A percentile compares a stretch with the other conserved stretches of the same genome.
Conservation (phyloP, 2,888 invertebrate genomes). For the Empis livida region DNA sequence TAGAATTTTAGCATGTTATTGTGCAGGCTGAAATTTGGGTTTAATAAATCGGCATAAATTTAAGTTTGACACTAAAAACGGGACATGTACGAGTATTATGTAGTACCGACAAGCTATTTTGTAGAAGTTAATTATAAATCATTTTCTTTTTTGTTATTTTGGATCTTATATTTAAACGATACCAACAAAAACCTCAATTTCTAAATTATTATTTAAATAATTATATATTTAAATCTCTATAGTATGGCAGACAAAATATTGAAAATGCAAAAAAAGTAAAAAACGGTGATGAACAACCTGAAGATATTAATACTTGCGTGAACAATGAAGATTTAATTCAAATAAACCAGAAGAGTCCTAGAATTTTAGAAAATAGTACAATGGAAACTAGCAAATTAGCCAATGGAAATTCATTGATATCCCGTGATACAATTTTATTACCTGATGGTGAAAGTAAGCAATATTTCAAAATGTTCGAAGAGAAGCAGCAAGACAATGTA, state of each 20-base stretch:
- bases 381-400: constrained; percentile 8
- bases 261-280: constrained; percentile 48
- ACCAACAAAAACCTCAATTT: too few relatives aligned
- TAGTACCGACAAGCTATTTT: too few relatives aligned
- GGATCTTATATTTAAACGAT: too few relatives aligned
- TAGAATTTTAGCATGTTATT: too few relatives aligned
- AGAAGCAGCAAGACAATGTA: constrained; percentile 3
- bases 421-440: constrained; percentile 60
- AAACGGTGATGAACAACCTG: constrained; percentile 39
- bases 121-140: too few relatives aligned
- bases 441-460: constrained; percentile 39
- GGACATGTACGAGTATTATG: too few relatives aligned
- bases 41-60: too few relatives aligned
- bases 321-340: constrained; percentile 14
- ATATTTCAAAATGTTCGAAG: constrained; percentile 4
- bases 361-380: constrained; percentile 9
- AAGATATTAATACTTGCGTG: constrained; percentile 23
- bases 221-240: constrained; percentile 22
- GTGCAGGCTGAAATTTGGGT: too few relatives aligned
- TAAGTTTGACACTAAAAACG: too few relatives aligned
- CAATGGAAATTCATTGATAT: constrained; percentile 51
- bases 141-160: too few relatives aligned
- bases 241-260: constrained; percentile 76
- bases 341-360: constrained; percentile 6
- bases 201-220: not conserved